A percentile compares a stretch with the other conserved stretches of the same genome.
Evolutionary conservation across 2,113 vertebrate species (phyloP).

Genomic region (Sakesphorus luctuosus): DNA sequence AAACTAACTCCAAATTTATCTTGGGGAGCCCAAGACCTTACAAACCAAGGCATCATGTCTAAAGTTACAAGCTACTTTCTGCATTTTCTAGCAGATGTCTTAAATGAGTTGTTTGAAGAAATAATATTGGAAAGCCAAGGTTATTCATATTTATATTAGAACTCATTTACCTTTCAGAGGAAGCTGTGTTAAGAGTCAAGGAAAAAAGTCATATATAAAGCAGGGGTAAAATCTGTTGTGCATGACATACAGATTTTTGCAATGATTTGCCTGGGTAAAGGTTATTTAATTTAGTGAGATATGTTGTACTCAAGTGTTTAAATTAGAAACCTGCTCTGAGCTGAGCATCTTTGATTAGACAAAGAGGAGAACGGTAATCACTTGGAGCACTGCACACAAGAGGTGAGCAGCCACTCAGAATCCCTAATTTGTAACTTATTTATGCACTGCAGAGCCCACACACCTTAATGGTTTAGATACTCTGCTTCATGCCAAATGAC

Average conservation of each 20-base stretch:
- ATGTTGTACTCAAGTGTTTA: conserved; percentile 5
- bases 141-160: background rate
- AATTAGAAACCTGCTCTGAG: conserved; percentile 35
- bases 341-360: conserved; percentile 36
- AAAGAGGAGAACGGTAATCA: conserved; percentile 9
- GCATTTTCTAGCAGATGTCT: background rate
- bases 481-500: background rate
- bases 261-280: conserved; percentile 15
- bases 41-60: background rate
- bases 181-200: background rate
- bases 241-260: background rate
- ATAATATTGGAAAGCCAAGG: background rate
- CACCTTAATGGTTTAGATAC: background rate
- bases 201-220: background rate
- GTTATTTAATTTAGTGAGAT: conserved; percentile 41
- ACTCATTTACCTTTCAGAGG: background rate
- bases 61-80: background rate
- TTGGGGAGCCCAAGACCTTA: background rate
- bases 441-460: conserved; percentile 25
- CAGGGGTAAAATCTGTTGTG: background rate
- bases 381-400: background rate
- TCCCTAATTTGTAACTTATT: conserved; percentile 21
- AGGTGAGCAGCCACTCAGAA: conserved; percentile 1
- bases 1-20: background rate
- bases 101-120: background rate